Evolutionary conservation across 2,888 invertebrate species (phyloP).

Genomic region (Coremacera marginata): DNA sequence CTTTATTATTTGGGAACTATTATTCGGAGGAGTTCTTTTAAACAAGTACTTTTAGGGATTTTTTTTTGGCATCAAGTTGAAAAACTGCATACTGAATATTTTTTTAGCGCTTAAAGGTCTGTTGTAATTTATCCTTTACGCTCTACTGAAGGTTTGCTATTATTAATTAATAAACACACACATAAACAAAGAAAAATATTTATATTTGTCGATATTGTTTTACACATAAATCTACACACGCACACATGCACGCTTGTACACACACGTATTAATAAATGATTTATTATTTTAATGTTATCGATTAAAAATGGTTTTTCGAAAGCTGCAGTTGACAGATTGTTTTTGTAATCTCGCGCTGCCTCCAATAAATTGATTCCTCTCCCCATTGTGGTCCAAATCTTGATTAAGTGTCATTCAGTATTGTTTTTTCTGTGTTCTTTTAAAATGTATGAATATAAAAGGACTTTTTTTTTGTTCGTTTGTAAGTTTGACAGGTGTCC

Average conservation of each 20-base stretch:
- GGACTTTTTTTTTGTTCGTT: background rate
- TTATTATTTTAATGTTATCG: conserved; percentile 13
- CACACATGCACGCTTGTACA: background rate
- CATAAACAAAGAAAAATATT: too few relatives aligned
- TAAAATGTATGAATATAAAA: background rate
- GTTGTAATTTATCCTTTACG: background rate
- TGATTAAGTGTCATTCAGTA: background rate
- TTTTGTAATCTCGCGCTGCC: too few relatives aligned
- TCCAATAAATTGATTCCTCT: too few relatives aligned
- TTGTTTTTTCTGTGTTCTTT: background rate
- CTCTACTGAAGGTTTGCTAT: background rate
- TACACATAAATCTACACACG: too few relatives aligned
- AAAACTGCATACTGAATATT: too few relatives aligned
- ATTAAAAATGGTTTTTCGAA: background rate
- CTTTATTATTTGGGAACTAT: too few relatives aligned
- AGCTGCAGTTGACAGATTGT: background rate
- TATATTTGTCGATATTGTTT: too few relatives aligned
- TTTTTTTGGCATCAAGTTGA: background rate
- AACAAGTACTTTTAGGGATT: too few relatives aligned
- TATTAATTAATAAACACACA: background rate
- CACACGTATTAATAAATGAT: background rate
- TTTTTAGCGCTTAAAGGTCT: background rate
- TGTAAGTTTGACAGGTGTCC: too few relatives aligned
- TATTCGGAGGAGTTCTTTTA: too few relatives aligned
- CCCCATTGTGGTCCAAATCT: background rate